phyloP scores from a whole-genome alignment of 1,140 invertebrate species.

The Drosophila willistoni region DNA sequence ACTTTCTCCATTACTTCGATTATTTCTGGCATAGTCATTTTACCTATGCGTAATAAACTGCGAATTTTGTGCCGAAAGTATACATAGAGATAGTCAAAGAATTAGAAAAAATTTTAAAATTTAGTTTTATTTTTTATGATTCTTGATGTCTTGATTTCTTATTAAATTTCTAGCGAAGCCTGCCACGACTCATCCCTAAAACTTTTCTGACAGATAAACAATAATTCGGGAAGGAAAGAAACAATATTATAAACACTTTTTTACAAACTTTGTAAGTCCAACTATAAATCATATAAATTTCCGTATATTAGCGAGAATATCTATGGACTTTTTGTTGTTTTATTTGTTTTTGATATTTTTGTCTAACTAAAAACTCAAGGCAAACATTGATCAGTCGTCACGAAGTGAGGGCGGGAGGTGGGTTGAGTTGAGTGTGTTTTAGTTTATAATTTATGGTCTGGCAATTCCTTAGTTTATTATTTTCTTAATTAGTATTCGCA shows the following conservation, averaged over 20 bases:
- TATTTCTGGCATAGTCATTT: constrained; percentile 39
- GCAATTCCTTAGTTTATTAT: constrained; percentile 18
- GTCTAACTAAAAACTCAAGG: constrained; percentile 22
- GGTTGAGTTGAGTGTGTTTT: neutral
- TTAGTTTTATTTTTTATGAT: neutral
- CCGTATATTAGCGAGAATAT: neutral
- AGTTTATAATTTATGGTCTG: constrained; percentile 56
- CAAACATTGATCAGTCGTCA: constrained; percentile 4
- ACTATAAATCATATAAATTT: constrained; percentile 1
- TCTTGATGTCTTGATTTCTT: neutral
- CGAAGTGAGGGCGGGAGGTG: no score
- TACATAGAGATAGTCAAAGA: neutral
- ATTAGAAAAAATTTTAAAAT: neutral
- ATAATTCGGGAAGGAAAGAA: neutral
- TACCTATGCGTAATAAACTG: neutral
- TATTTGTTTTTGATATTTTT: constrained; percentile 3
- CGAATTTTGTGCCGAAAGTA: neutral
- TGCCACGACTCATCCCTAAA: neutral
- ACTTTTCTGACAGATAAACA: no score
- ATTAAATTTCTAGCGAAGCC: neutral
- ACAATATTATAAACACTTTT: neutral
- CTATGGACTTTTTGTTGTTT: neutral
- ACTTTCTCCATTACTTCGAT: constrained; percentile 10
- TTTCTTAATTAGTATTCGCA: constrained; percentile 64
- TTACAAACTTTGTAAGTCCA: neutral